Evolutionary conservation across 2,113 vertebrate species (phyloP), one percentile per base, ranked within the genome.

Genomic region (Dicaeum eximium): DNA sequence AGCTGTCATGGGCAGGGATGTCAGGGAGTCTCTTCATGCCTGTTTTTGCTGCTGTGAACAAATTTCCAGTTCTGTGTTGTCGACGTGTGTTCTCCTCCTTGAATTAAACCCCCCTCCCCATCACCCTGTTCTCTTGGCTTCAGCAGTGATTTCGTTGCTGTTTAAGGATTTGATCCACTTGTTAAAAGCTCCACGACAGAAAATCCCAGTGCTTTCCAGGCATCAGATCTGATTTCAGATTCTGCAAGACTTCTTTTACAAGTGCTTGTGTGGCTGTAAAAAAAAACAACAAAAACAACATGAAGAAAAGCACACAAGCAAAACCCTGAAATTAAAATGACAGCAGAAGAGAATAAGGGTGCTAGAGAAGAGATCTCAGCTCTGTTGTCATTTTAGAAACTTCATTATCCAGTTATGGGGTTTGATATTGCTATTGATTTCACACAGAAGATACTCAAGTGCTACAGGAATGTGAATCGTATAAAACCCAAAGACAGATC

Each of bases 391-490:
- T 80, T 92, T 89, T 69, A 78, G 88, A 86, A 92, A 86, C 85
- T 90, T 96, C 93, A 90, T 96, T 95, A 95, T 84, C 79, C 44
- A 73, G 62, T 95, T 94, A 47, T 22, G 56, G 67, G 64, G 58
- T 86, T 88, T 92, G 85, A 90, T 95, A 92, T 86, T 95, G 79
- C 50, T 91, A 94, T 95, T 95, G 95, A 95, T 97, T 97, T 94
- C 54, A 53, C 74, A 37, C n/a, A 57, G 80, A 73, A 80, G 79
- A 44, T 60, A 31, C 60, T 94, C 54, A 42, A 71, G 65, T 83
- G 62, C 62, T 58, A 31, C 58, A 86, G 75, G 10, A 57, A 38
- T 83, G 81, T 0, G 7, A 79, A 65, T 64, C 5, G 0, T 33
- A 37, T 60, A 44, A 87, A 93, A 74, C 30, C 24, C 62, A 28